Base-by-base conservation (phyloP, 2,797 vertebrate genomes). In the Rhinoraja longicauda region DNA sequence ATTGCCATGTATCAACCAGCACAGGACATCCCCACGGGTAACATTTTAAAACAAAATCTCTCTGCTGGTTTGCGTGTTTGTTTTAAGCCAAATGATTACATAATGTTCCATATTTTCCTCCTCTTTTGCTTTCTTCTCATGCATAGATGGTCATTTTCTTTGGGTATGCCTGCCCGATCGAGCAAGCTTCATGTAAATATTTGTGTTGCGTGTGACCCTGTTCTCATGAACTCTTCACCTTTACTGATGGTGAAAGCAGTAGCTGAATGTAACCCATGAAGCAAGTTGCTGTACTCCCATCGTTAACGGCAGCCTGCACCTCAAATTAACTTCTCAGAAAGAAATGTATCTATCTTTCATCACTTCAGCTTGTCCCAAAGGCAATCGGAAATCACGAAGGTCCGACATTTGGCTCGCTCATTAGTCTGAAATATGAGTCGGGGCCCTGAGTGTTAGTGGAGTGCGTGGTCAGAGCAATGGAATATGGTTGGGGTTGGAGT, bases 1-100 rank as follows among this genome's bases (percentile, higher is more conserved):
- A 67, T 67, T 19, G 62, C 84, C 84, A 67, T 88, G 84, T 88
- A 88, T 67, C 59, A 88, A 67, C 84, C 88, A 62, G 62, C 84
- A 36, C 6, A 67, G n/a, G 62, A 88, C 1, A 32, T 67, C 62
- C n/a, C 84, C 10, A 26, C 36, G 62, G 59, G n/a, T 67, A 21
- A 64, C 17, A 36, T 32, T 82, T 6, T 7, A 64, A 13, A 76
- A 32, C 17, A 64, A 64, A 32, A 86, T 13, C 12, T 13, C 59
- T 62, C 17, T 64, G n/a, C n/a, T 32, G 59, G 17, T 29, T 19
- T 86, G 15, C 24, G 21, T 88, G 21, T 67, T 67, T 67, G 70
- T 73, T 77, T 88, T 19, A 67, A 36, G 67, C 62, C 88, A 67
- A 88, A 64, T 32, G 15, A 21, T 64, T 88, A 21, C 15, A 32